Evolutionary conservation across 2,888 invertebrate genomes (phyloP).

Genomic region (Acanthopleura granulata): DNA sequence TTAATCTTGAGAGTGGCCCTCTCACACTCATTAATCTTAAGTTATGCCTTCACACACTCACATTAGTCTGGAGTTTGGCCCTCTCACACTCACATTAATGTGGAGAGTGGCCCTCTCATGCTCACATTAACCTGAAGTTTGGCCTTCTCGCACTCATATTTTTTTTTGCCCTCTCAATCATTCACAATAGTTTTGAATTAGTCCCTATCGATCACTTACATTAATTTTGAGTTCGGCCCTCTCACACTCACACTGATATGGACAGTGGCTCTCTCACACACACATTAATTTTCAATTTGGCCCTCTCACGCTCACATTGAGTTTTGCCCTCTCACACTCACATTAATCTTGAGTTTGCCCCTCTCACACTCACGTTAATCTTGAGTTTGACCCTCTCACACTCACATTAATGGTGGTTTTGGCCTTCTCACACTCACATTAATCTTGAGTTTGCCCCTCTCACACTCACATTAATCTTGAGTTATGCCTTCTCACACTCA

Average conservation of each 20-base stretch:
- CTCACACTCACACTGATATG: conserved; percentile 35
- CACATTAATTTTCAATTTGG: background rate
- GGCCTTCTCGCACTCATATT: background rate
- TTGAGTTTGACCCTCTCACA: background rate
- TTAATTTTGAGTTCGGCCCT: conserved; percentile 59
- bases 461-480: conserved; percentile 55
- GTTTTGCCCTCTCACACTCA: conserved; percentile 30
- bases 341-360: conserved; percentile 58
- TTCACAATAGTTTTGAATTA: background rate
- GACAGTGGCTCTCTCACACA: too few relatives aligned
- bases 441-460: background rate
- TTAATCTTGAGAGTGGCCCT: background rate
- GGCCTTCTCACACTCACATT: background rate
- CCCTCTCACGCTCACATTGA: background rate
- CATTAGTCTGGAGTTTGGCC: conserved; percentile 48
- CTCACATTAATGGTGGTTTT: background rate
- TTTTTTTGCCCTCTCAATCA: background rate
- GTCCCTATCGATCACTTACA: conserved; percentile 37
- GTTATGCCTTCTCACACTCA: conserved; percentile 37
- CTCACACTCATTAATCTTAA: too few relatives aligned
- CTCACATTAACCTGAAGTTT: background rate
- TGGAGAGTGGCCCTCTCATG: conserved; percentile 46
- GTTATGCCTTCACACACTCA: conserved; percentile 35
- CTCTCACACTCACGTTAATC: background rate
- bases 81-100: conserved; percentile 45